phyloP scores from a whole-genome alignment of 2,888 invertebrate genomes.

The Elgonia sp. region DNA sequence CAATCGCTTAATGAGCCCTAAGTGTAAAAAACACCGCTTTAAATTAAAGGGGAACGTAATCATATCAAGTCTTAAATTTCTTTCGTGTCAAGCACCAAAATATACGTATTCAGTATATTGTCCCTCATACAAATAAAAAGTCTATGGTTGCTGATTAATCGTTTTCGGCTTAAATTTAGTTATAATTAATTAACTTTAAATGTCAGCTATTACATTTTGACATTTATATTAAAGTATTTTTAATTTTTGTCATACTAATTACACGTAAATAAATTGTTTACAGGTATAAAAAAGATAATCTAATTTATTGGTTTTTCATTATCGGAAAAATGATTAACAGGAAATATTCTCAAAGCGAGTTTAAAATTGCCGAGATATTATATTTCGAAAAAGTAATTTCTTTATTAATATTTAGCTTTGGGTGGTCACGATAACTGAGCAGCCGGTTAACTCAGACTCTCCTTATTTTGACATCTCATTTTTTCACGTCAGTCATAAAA shows the following conservation, averaged over 20 bases:
- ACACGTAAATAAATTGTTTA: no score
- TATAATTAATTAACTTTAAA: conserved; percentile 30
- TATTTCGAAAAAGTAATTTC: not conserved
- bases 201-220: not conserved
- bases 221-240: not conserved
- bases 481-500: conserved; percentile 27
- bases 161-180: conserved; percentile 12
- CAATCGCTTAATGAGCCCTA: conserved; percentile 80
- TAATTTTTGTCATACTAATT: no score
- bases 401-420: conserved; percentile 14
- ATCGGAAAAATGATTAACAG: not conserved
- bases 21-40: conserved; percentile 79
- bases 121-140: conserved; percentile 20
- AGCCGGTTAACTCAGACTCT: conserved; percentile 17
- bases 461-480: conserved; percentile 38
- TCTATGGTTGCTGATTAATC: conserved; percentile 10
- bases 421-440: conserved; percentile 20
- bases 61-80: conserved; percentile 58
- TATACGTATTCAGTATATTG: conserved; percentile 33
- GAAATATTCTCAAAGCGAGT: not conserved
- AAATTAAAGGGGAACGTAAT: conserved; percentile 75
- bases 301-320: no score
- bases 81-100: conserved; percentile 15
- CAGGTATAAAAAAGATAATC: no score
- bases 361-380: not conserved